Base-by-base conservation (phyloP, 2,888 invertebrate species). In the Drosophila mulleri region DNA sequence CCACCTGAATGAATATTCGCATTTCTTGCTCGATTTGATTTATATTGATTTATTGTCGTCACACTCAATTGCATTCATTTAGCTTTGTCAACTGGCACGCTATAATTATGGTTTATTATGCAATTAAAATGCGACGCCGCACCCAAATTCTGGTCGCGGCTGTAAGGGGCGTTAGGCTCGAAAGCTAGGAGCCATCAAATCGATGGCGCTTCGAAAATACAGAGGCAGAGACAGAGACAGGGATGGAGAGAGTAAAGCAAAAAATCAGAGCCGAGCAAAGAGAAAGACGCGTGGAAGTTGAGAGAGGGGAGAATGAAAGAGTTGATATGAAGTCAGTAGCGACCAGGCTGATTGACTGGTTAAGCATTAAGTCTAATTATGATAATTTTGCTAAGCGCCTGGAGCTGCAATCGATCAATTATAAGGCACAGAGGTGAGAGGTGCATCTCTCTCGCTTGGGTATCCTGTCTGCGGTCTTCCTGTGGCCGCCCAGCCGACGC, bases 371-470 rank as follows among this genome's bases (percentile, higher is more conserved):
- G 83, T 89, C 80, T 90, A 90, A 89, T 90, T 89, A 89, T 89
- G 81, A 88, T 90, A 83, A 89, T 89, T 89, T 88, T 70, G 81
- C 68, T 78, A 65, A 81, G 73, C 80, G 90, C 89, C 91, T 63
- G 65, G 69, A 81, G 89, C 83, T 80, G 89, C 90, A 90, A 89
- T 89, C 90, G 89, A 90, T 89, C 91, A 89, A 90, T 89, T 90
- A 88, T 84, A 75, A 64, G 78, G 47, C 75, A 63, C 60, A 59
- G 63, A 77, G 64, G 64, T 60, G 47, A 58, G 72, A 71, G 57
- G 23, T 56, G 62, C 62, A 70, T 58, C 45, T 48, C 26, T 54
- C 20, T 45, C 18, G 45, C 20, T 9, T 39, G 42, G 62, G 50
- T 65, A 70, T 77, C 70, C 65, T 67, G 67, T 50, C 32, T n/a